Base-by-base conservation (phyloP, 2,797 vertebrate species). In the Lepilemur ruficaudatus region DNA sequence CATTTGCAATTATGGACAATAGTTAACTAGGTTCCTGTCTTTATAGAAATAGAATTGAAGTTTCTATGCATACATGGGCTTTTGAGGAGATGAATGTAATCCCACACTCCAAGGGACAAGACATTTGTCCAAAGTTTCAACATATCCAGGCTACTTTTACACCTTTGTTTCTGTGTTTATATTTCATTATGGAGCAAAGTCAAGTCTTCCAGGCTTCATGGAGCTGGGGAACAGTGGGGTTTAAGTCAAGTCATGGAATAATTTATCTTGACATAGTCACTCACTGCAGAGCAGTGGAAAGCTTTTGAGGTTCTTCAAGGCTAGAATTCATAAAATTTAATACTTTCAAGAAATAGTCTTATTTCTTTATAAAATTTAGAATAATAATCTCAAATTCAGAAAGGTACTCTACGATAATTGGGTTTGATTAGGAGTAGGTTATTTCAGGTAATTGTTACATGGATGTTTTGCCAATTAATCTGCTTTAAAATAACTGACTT, bases 331-430 rank as follows among this genome's bases (percentile, higher is more conserved):
- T 65, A 86, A 86, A 96, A 72, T 67, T 7, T 96, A 96, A 82
- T 76, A 82, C 38, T 85, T 88, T 69, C 4, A 46, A 78, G 59
- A 84, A 81, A 43, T 23, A 61, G 30, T 35, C 59, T 80, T 23
- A 67, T 50, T 88, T 88, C 50, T 87, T 75, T 89, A 87, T 61
- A 93, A 96, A 95, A 93, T 86, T 38, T 50, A 95, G 30, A 73
- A 18, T 4, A 41, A 32, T 73, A 91, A 91, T 20, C 43, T 96
- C 72, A 96, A 93, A 94, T 94, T 95, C 28, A 89, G 89, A 94
- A 96, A 92, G 25, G 63, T 88, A 87, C 32, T 63, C 84, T 82
- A 57, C 87, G 55, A 55, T 93, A 75, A 73, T 25, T 61, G 28
- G 89, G 17, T 46, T 50, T 84, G 57, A 87, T 65, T 81, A 43